Evolutionary conservation across 2,888 invertebrate species (phyloP).

Genomic region (Oxycera nigricornis): DNA sequence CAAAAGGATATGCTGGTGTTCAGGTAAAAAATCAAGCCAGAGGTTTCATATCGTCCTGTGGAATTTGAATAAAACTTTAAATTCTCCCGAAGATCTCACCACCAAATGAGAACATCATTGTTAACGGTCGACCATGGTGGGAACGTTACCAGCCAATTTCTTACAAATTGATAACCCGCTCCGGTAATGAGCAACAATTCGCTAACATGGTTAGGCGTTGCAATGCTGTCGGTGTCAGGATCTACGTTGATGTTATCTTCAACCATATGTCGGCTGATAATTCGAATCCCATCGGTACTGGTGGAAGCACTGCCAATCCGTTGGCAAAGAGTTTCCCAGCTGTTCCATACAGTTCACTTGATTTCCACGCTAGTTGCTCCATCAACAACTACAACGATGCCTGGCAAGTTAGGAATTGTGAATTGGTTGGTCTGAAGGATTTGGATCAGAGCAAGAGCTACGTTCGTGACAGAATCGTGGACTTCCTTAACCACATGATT

Average conservation of each 20-base stretch:
- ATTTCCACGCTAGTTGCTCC: constrained; percentile 74
- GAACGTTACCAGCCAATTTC: constrained; percentile 89
- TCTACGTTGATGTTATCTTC: constrained; percentile 84
- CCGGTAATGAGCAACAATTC: constrained; percentile 78
- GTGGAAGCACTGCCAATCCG: constrained; percentile 68
- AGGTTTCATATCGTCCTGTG: not conserved
- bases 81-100: constrained; percentile 68
- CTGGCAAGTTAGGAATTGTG: constrained; percentile 73
- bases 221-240: constrained; percentile 79
- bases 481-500: constrained; percentile 55
- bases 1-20: constrained; percentile 76
- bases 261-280: constrained; percentile 80
- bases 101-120: constrained; percentile 73
- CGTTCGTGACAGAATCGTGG: constrained; percentile 69
- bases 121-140: constrained; percentile 80
- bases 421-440: constrained; percentile 76
- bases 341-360: constrained; percentile 70
- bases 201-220: constrained; percentile 79
- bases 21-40: constrained; percentile 64
- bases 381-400: constrained; percentile 73
- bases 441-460: constrained; percentile 72
- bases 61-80: not conserved
- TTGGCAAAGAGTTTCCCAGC: constrained; percentile 64
- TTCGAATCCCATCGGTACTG: constrained; percentile 65
- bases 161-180: constrained; percentile 76